Conservation (phyloP, 2,797 vertebrate species). For the Toxotes lorentzi region DNA sequence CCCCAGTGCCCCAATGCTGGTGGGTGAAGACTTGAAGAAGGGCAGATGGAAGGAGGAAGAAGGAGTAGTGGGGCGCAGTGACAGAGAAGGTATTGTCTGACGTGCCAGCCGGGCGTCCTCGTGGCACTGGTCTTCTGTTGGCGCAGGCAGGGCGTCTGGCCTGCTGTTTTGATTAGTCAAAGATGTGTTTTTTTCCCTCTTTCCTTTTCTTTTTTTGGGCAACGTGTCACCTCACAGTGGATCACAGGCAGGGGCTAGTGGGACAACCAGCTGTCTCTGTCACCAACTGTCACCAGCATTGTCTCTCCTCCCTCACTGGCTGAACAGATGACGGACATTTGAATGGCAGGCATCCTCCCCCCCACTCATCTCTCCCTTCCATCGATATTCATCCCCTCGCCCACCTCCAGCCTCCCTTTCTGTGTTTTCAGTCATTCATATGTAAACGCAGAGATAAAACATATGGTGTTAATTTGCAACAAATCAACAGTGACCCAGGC, state of each 20-base stretch:
- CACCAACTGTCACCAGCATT: conserved; percentile 81
- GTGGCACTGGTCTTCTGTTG: conserved; percentile 71
- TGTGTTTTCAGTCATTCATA: conserved; percentile 81
- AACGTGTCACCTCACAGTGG: conserved; percentile 74
- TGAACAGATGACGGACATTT: conserved; percentile 82
- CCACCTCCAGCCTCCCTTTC: conserved; percentile 64
- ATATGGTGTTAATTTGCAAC: conserved; percentile 84
- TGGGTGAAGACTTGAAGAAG: conserved; percentile 64
- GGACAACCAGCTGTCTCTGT: conserved; percentile 84
- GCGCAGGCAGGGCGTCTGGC: conserved; percentile 72
- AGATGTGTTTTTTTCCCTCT: conserved; percentile 50
- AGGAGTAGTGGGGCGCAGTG: conserved; percentile 77
- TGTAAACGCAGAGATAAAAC: conserved; percentile 83
- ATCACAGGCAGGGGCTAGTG: conserved; percentile 75
- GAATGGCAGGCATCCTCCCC: conserved; percentile 74
- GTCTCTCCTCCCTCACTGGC: conserved; percentile 71
- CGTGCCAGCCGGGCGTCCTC: conserved; percentile 75
- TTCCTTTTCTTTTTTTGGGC: conserved; percentile 48
- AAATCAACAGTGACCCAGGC: conserved; percentile 82
- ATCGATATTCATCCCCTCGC: conserved; percentile 77
- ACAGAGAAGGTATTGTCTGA: conserved; percentile 91
- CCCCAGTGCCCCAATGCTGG: conserved; percentile 87
- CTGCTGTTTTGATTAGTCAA: conserved; percentile 79
- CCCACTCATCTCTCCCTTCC: conserved; percentile 27
- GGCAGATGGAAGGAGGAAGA: conserved; percentile 72